These are phyloP conservation scores for Parnassius glacialis DNA, from an alignment of 2,888 invertebrate genomes.

Conservation along the genomic window DNA sequence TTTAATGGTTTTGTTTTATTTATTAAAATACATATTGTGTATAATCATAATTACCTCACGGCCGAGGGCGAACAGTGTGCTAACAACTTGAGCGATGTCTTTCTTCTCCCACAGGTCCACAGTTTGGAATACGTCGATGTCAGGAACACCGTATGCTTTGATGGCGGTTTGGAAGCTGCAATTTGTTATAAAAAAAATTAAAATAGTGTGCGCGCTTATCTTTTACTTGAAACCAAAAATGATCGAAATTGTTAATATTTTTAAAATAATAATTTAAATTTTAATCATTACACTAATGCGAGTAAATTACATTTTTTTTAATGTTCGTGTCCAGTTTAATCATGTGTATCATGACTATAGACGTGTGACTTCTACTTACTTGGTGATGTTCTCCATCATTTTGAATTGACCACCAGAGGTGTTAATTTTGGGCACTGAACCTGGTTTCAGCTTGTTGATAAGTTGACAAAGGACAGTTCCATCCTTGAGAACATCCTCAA, in stretches of 20 bases:
- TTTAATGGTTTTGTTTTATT: too few relatives aligned
- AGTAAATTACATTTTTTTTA: slow-evolving; percentile 2
- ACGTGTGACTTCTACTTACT: slow-evolving; percentile 80
- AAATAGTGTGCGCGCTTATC: too few relatives aligned
- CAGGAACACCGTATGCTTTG: slow-evolving; percentile 92
- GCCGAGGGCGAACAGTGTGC: slow-evolving; percentile 92
- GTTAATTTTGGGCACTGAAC: slow-evolving; percentile 94
- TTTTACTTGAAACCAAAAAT: too few relatives aligned
- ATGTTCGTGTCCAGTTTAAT: not conserved
- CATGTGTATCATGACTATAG: not conserved
- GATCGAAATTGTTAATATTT: too few relatives aligned
- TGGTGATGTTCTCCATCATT: slow-evolving; percentile 99
- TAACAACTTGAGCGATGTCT: slow-evolving; percentile 92
- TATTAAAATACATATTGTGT: not conserved
- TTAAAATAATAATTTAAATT: too few relatives aligned
- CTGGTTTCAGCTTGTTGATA: slow-evolving; percentile 96
- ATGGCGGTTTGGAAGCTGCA: slow-evolving; percentile 90
- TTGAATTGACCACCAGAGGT: slow-evolving; percentile 98
- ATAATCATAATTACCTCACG: slow-evolving; percentile 83
- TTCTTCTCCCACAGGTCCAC: slow-evolving; percentile 98
- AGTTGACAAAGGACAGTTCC: slow-evolving; percentile 95
- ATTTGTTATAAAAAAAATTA: slow-evolving; percentile 3
- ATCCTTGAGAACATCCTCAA: slow-evolving; percentile 95
- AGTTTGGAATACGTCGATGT: slow-evolving; percentile 97
- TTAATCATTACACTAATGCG: too few relatives aligned